These are phyloP conservation scores for Bombus pyrosoma DNA, from an alignment of 1,140 invertebrate genomes.

Conservation along the genomic window DNA sequence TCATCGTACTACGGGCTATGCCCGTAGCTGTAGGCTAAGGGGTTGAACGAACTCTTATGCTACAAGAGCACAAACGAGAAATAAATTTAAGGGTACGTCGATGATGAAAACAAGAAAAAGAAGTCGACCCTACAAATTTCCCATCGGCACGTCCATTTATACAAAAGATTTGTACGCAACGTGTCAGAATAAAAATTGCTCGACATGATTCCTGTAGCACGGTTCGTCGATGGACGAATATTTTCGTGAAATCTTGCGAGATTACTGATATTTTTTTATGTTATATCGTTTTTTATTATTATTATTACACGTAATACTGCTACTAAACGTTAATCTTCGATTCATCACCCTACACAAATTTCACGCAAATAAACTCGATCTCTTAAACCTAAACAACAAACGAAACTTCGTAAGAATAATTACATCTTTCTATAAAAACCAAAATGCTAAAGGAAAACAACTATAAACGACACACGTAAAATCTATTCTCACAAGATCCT, in stretches of 20 bases:
- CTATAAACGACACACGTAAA: neutral
- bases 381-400: slow-evolving; percentile 3
- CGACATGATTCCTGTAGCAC: too few relatives aligned
- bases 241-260: neutral
- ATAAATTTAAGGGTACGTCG: neutral
- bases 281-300: neutral
- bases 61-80: neutral
- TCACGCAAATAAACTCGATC: neutral
- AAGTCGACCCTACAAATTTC: neutral
- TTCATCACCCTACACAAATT: neutral
- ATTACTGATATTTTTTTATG: too few relatives aligned
- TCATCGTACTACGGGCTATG: too few relatives aligned
- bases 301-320: neutral
- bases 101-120: neutral
- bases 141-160: neutral
- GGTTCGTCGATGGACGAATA: neutral
- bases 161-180: too few relatives aligned
- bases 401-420: neutral
- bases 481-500: neutral
- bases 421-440: neutral
- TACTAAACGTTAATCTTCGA: neutral
- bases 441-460: neutral
- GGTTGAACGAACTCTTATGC: too few relatives aligned
- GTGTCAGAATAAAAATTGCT: neutral
- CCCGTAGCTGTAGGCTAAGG: too few relatives aligned